These are phyloP conservation scores for Equus quagga DNA, from an alignment of 2,113 vertebrate genomes.

Conservation along the genomic window DNA sequence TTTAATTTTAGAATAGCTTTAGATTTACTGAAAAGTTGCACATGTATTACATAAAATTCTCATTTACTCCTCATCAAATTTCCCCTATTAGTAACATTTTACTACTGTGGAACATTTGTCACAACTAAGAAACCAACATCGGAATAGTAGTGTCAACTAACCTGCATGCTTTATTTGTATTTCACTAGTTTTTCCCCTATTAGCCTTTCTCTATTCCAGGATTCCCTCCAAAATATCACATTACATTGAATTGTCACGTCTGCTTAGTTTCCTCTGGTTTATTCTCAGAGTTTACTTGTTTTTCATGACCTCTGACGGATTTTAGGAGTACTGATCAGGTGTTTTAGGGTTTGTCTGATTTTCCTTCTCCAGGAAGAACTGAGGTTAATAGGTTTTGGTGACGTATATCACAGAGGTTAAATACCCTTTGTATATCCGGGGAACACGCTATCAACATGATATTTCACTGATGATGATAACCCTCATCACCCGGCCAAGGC, in stretches of 20 bases:
- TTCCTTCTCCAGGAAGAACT: not conserved
- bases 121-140: not conserved
- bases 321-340: not conserved
- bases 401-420: not conserved
- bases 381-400: not conserved
- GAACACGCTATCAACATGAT: not conserved
- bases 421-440: not conserved
- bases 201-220: not conserved
- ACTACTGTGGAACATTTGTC: not conserved
- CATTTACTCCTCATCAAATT: not conserved
- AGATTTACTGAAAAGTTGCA: not conserved
- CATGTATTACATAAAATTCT: not conserved
- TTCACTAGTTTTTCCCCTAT: not conserved
- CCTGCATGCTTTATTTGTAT: not conserved
- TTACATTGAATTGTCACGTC: not conserved
- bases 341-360: not conserved
- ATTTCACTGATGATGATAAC: not conserved
- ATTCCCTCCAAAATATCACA: not conserved
- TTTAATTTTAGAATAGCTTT: too few species aligned
- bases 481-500: not conserved
- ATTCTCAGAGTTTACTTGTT: not conserved
- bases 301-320: not conserved
- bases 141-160: not conserved
- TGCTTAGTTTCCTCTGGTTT: not conserved
- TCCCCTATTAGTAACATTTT: not conserved